Base-by-base conservation (phyloP, 2,113 vertebrate genomes). In the Pterocles orientalis region DNA sequence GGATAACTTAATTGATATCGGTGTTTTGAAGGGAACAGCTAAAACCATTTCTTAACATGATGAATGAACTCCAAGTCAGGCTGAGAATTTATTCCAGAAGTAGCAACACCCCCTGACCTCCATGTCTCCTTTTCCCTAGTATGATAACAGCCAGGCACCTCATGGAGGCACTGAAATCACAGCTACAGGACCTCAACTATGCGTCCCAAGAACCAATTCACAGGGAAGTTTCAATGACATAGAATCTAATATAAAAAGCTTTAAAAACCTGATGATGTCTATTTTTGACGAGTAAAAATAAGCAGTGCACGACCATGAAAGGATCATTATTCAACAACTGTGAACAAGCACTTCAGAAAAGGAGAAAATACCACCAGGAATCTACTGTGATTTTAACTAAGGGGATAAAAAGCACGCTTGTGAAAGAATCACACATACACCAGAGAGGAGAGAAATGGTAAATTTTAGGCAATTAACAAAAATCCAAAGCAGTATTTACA, bases 21-120 rank as follows among this genome's bases (percentile, higher is more conserved):
- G 43, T 62, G 57, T 34, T 96, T 62, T 86, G 81, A 85, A 94
- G 33, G 68, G 88, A 97, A 39, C 56, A 72, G 83, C 79, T 79
- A 76, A 93, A 84, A 47, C 57, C 78, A 66, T 91, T 48, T 56
- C 51, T 69, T 91, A 79, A 69, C 70, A 70, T 92, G 92, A 95
- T 92, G 23, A 83, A 94, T 43, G 53, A 82, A 43, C 60, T 57
- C 51, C 51, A 45, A 47, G 84, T 48, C 84, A 90, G 75, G 62
- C 33, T 61, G 43, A 80, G 66, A 94, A 92, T 90, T 85, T 58
- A 94, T 72, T 77, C 64, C 62, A 75, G 60, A 90, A 53, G 2
- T 12, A 87, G 66, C 53, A 94, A 60, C 33, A 83, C 3, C 8
- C 39, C 18, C 15, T 79, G 64, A 72, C 28, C 62, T 31, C 24